Evolutionary conservation across 2,888 invertebrate species (phyloP).

Genomic region (Rhagium mordax): DNA sequence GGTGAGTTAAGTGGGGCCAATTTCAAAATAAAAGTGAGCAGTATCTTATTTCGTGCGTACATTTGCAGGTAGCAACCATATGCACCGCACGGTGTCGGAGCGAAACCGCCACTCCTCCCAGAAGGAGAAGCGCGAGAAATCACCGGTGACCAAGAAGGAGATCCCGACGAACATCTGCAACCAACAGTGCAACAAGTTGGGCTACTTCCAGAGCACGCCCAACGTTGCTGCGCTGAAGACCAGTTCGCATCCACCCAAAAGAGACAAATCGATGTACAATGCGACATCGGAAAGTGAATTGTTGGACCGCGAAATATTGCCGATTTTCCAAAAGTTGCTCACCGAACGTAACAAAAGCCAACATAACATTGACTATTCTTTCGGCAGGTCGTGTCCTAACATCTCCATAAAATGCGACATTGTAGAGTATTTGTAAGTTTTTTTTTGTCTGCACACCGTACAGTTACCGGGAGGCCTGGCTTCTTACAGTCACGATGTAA

Average conservation of each 20-base stretch:
- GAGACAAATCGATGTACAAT: conserved; percentile 73
- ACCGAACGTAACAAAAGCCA: conserved; percentile 84
- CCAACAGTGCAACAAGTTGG: conserved; percentile 68
- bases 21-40: neutral
- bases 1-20: conserved; percentile 50
- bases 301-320: conserved; percentile 86
- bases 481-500: neutral
- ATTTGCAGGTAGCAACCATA: conserved; percentile 62
- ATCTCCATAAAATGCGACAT: conserved; percentile 97
- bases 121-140: conserved; percentile 63
- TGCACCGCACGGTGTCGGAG: conserved; percentile 68
- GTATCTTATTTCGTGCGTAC: neutral
- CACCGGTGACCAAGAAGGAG: conserved; percentile 55
- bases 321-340: conserved; percentile 92
- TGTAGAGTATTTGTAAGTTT: conserved; percentile 88
- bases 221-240: conserved; percentile 70
- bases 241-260: conserved; percentile 50
- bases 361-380: conserved; percentile 79
- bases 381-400: conserved; percentile 92
- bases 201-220: conserved; percentile 76
- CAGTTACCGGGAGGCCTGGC: neutral
- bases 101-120: conserved; percentile 63
- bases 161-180: conserved; percentile 62
- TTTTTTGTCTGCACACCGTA: conserved; percentile 16
- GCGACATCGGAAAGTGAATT: conserved; percentile 89